phyloP scores from a whole-genome alignment of 2,797 vertebrate species.

The Miichthys miiuy region DNA sequence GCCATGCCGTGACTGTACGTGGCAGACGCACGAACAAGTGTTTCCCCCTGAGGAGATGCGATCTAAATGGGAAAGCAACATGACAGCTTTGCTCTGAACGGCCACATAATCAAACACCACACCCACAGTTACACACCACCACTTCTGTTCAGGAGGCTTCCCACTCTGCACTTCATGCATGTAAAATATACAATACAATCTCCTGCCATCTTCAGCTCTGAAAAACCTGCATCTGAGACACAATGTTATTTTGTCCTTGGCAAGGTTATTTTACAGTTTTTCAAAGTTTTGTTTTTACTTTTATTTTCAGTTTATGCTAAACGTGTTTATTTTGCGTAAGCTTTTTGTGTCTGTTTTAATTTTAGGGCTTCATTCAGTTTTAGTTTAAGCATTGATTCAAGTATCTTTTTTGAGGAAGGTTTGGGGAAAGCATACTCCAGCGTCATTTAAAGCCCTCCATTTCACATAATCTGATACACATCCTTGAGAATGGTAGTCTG shows the following conservation, averaged over 20 bases:
- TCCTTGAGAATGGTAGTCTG: neutral
- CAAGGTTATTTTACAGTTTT: neutral
- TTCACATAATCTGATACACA: conserved; percentile 15
- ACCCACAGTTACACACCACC: conserved; percentile 64
- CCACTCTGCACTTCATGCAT: conserved; percentile 37
- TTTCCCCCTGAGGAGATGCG: conserved; percentile 75
- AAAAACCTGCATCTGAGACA: neutral
- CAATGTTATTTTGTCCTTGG: conserved; percentile 32
- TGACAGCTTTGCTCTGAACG: conserved; percentile 76
- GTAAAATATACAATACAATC: conserved; percentile 47
- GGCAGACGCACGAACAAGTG: conserved; percentile 74
- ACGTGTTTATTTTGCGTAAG: neutral
- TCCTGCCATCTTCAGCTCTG: conserved; percentile 18
- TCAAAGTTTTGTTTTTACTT: neutral
- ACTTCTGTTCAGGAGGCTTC: conserved; percentile 50
- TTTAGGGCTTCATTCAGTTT: neutral
- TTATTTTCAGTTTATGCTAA: neutral
- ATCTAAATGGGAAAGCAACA: conserved; percentile 80
- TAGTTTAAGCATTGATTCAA: neutral
- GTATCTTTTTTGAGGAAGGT: neutral
- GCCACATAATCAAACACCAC: conserved; percentile 78
- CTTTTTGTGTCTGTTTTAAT: neutral
- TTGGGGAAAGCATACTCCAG: neutral
- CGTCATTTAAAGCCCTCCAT: conserved; percentile 16
- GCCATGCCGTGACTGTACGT: conserved; percentile 78